phyloP scores from a whole-genome alignment of 2,113 vertebrate species.

The Proteles cristata region DNA sequence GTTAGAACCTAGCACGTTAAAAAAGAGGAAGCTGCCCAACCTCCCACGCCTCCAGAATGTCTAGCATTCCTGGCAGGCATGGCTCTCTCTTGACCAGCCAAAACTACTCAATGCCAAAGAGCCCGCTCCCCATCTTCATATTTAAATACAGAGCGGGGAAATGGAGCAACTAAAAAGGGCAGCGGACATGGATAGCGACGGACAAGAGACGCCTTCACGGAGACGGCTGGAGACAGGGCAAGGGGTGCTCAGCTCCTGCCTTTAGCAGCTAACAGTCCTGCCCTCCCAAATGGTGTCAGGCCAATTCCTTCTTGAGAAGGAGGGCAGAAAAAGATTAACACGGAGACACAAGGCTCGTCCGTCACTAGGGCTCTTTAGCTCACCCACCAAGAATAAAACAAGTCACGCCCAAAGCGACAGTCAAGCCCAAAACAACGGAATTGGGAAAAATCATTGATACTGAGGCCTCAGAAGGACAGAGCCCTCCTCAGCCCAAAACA shows the following conservation, averaged over 20 bases:
- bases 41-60: slow-evolving; percentile 73
- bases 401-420: background rate
- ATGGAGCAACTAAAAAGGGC: background rate
- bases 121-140: slow-evolving; percentile 33
- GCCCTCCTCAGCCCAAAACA: background rate
- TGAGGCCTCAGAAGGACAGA: background rate
- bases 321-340: background rate
- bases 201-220: background rate
- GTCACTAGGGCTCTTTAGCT: background rate
- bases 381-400: background rate
- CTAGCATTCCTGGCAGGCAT: slow-evolving; percentile 74
- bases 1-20: slow-evolving; percentile 28
- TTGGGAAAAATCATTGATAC: background rate
- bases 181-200: background rate
- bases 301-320: background rate
- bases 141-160: slow-evolving; percentile 59
- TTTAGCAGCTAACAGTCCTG: background rate
- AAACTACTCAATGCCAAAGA: slow-evolving; percentile 58
- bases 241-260: background rate
- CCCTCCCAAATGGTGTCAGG: background rate
- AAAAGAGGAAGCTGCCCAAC: slow-evolving; percentile 69
- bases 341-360: background rate
- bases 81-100: slow-evolving; percentile 51
- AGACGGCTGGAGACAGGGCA: background rate
- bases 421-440: background rate